phyloP scores from a whole-genome alignment of 2,113 vertebrate genomes.

The Zosterops lateralis region DNA sequence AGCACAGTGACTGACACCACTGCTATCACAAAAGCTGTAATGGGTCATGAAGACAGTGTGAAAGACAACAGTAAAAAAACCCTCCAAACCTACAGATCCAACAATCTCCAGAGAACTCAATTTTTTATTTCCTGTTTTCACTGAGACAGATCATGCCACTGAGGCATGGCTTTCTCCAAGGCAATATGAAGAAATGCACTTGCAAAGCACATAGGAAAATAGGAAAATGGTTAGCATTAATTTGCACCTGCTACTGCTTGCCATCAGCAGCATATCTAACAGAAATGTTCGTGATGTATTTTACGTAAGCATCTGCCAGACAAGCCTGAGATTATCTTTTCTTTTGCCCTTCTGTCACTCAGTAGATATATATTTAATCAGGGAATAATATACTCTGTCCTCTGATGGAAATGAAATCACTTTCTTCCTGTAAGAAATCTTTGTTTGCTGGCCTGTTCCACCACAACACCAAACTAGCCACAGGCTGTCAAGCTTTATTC shows the following conservation, averaged over 20 bases:
- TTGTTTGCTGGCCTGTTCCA: not conserved
- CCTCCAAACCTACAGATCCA: not conserved
- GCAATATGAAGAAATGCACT: not conserved
- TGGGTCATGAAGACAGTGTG: not conserved
- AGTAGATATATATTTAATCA: not conserved
- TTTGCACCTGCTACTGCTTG: not conserved
- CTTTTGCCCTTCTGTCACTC: not conserved
- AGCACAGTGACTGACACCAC: not conserved
- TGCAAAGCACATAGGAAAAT: not conserved
- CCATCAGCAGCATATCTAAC: not conserved
- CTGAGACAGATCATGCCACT: not conserved
- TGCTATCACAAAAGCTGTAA: not conserved
- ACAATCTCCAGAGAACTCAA: not conserved
- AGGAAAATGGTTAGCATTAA: not conserved
- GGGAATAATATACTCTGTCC: not conserved
- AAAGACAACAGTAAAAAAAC: not conserved
- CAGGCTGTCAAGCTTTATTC: not conserved
- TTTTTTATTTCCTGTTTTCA: not conserved
- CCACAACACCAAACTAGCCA: not conserved
- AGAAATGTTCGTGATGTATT: not conserved
- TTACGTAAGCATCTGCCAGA: conserved; percentile 10
- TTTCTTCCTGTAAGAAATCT: not conserved
- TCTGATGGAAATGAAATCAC: not conserved
- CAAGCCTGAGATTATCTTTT: not conserved
- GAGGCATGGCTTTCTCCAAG: not conserved